Conservation (phyloP, 2,888 invertebrate genomes). For the Ophion slaviceki region DNA sequence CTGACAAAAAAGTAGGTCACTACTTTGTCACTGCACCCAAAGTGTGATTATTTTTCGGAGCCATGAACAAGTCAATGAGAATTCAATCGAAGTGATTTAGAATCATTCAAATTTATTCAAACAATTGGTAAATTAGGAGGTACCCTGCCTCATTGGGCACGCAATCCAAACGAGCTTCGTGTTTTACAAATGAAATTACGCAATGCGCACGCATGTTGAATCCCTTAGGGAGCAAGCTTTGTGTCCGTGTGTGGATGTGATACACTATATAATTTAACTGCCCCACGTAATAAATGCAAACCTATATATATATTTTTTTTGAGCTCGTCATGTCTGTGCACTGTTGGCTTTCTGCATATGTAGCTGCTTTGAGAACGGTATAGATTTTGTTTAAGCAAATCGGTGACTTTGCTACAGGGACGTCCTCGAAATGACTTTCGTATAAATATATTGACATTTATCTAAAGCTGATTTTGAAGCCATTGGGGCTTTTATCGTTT, state of each 20-base stretch:
- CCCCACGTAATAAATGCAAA: background rate
- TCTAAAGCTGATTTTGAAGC: too few relatives aligned
- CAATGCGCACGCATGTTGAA: background rate
- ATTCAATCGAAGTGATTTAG: background rate
- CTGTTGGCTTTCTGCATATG: too few relatives aligned
- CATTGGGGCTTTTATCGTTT: too few relatives aligned
- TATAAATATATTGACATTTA: too few relatives aligned
- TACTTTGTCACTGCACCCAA: background rate
- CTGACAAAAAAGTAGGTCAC: background rate
- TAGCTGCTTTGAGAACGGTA: too few relatives aligned
- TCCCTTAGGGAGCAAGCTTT: background rate
- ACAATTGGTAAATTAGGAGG: background rate
- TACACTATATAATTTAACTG: background rate
- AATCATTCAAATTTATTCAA: background rate
- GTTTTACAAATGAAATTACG: background rate
- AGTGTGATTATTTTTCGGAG: background rate
- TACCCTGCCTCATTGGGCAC: background rate
- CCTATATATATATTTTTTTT: background rate
- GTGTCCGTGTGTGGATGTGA: background rate
- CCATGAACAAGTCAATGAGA: background rate
- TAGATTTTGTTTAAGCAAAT: too few relatives aligned
- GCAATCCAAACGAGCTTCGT: background rate
- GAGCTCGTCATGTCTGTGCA: background rate
- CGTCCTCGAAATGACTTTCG: too few relatives aligned
- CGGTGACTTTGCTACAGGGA: too few relatives aligned